These are phyloP conservation scores for Salminus brasiliensis DNA, from an alignment of 2,113 vertebrate species.

Conservation along the genomic window DNA sequence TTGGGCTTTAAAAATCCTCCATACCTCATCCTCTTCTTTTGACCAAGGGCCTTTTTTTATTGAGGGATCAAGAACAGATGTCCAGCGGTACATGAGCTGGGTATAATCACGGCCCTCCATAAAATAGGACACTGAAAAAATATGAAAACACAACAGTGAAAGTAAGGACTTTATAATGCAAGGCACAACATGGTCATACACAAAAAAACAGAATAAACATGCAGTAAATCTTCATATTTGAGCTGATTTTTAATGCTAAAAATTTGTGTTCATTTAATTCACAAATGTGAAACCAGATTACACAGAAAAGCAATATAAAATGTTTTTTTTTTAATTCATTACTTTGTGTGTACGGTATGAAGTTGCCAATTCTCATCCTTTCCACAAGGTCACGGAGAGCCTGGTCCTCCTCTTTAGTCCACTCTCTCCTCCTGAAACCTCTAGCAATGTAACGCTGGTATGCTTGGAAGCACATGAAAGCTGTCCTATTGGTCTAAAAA, in stretches of 20 bases:
- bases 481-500: constrained; percentile 85
- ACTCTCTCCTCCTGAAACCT: constrained; percentile 76
- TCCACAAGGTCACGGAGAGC: constrained; percentile 83
- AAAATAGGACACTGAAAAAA: constrained; percentile 88
- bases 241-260: too few relatives aligned
- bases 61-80: constrained; percentile 83
- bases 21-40: constrained; percentile 85
- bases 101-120: constrained; percentile 88
- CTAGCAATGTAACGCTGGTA: constrained; percentile 82
- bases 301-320: too few relatives aligned
- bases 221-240: too few relatives aligned
- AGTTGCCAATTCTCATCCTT: constrained; percentile 91
- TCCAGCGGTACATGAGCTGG: constrained; percentile 91
- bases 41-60: constrained; percentile 87
- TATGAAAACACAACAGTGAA: constrained; percentile 13
- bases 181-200: too few relatives aligned
- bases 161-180: too few relatives aligned
- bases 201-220: too few relatives aligned
- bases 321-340: not conserved
- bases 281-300: too few relatives aligned
- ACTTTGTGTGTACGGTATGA: constrained; percentile 80
- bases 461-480: constrained; percentile 93
- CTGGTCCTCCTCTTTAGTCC: constrained; percentile 83
- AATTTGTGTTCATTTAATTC: too few relatives aligned
- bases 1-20: not conserved